A percentile compares a stretch with the other conserved stretches of the same genome.
These are phyloP conservation scores for Monomorium pharaonis DNA, from an alignment of 1,140 invertebrate species.

Conservation along the genomic window DNA sequence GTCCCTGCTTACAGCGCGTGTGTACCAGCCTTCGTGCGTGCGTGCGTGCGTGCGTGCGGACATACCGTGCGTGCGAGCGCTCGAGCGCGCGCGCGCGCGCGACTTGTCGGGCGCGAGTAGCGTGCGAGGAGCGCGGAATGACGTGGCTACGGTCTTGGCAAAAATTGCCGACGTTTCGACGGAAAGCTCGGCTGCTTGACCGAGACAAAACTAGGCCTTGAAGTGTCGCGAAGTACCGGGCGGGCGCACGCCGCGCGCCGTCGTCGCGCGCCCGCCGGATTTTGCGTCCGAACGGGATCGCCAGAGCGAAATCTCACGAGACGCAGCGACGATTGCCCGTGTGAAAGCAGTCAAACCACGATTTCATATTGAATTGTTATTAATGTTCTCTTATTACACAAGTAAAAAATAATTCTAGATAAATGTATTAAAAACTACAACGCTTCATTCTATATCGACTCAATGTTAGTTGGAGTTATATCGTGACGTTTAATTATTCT, in stretches of 20 bases:
- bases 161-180: slow-evolving; percentile 63
- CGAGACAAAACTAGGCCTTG: slow-evolving; percentile 62
- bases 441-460: not conserved
- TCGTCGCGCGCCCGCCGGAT: slow-evolving; percentile 16
- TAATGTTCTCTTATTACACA: too few relatives aligned
- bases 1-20: slow-evolving; percentile 60
- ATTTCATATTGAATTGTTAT: not conserved
- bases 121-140: slow-evolving; percentile 56
- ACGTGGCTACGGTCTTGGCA: slow-evolving; percentile 65
- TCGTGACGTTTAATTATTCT: not conserved
- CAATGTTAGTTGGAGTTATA: not conserved
- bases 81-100: not conserved
- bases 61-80: not conserved
- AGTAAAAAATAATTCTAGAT: not conserved
- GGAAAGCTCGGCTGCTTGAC: slow-evolving; percentile 21
- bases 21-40: not conserved
- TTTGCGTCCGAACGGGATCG: not conserved
- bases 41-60: slow-evolving; percentile 10
- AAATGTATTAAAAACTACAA: not conserved
- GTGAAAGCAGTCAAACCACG: not conserved
- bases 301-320: not conserved
- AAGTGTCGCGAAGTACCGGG: slow-evolving; percentile 27
- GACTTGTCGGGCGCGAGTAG: slow-evolving; percentile 28
- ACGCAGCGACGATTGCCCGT: not conserved
- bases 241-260: not conserved